These are phyloP conservation scores for Heliconius nattereri DNA, from an alignment of 1,140 invertebrate species.

Conservation along the genomic window DNA sequence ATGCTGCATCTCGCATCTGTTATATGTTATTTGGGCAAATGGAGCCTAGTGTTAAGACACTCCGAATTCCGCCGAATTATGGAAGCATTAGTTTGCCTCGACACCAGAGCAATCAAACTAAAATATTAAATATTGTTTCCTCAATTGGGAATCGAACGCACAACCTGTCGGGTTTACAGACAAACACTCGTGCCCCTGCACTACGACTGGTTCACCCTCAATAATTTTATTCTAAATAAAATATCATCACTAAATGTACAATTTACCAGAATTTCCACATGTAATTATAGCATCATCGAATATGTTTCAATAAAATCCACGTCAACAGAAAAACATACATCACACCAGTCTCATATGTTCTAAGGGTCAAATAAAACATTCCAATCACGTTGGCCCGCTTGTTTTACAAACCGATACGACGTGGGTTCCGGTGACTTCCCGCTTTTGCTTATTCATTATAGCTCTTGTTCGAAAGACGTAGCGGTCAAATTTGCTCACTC, in stretches of 20 bases:
- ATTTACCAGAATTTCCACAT: background rate
- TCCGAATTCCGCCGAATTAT: no score
- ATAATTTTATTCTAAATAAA: background rate
- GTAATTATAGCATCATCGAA: conserved; percentile 25
- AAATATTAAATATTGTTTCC: no score
- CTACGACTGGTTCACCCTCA: no score
- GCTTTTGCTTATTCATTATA: conserved; percentile 39
- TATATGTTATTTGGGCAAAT: no score
- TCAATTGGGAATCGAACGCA: no score
- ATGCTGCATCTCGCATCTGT: no score
- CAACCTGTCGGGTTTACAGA: no score
- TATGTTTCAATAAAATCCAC: conserved; percentile 55
- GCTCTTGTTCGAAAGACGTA: conserved; percentile 32
- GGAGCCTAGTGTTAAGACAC: no score
- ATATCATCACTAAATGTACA: background rate
- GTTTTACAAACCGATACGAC: conserved; percentile 79
- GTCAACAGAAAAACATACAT: conserved; percentile 75
- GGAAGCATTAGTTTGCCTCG: no score
- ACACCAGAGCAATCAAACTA: no score
- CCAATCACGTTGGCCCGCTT: conserved; percentile 77
- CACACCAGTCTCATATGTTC: conserved; percentile 78
- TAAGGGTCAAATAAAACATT: conserved; percentile 76
- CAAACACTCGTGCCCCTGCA: no score
- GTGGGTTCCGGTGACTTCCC: conserved; percentile 55
- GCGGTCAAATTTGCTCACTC: background rate